Conservation (phyloP, 2,113 vertebrate genomes). For the Romanogobio albipinnatus region DNA sequence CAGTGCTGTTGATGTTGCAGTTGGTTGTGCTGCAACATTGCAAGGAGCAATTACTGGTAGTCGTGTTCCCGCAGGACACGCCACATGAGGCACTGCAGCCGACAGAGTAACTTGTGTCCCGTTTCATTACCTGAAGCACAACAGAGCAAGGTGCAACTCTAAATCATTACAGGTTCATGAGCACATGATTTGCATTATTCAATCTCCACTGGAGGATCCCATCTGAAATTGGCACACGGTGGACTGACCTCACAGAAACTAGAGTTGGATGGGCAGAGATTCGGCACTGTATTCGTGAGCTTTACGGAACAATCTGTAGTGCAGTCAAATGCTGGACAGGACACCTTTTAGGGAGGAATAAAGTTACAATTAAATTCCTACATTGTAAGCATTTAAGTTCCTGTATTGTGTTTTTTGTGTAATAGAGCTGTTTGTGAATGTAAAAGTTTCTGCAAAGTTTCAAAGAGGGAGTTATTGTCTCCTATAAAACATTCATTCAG, state of each 20-base stretch:
- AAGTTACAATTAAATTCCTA: no score
- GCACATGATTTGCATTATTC: background rate
- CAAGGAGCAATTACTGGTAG: slow-evolving; percentile 64
- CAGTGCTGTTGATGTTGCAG: slow-evolving; percentile 71
- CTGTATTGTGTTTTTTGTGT: no score
- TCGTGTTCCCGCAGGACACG: slow-evolving; percentile 55
- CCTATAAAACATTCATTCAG: no score
- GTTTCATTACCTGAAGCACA: slow-evolving; percentile 69
- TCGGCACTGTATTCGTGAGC: slow-evolving; percentile 59
- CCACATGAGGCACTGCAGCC: slow-evolving; percentile 56
- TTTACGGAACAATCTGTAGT: slow-evolving; percentile 69
- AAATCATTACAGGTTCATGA: slow-evolving; percentile 10
- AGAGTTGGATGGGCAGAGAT: slow-evolving; percentile 33
- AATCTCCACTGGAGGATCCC: background rate
- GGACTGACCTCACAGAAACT: slow-evolving; percentile 72
- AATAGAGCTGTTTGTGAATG: no score
- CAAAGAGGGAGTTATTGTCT: no score
- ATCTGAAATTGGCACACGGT: background rate
- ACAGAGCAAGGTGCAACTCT: slow-evolving; percentile 8
- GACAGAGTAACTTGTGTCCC: slow-evolving; percentile 61
- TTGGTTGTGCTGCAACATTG: slow-evolving; percentile 68
- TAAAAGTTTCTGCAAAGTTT: no score
- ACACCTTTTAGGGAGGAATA: slow-evolving; percentile 54
- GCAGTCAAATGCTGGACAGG: slow-evolving; percentile 71
- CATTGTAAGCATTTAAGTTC: no score